Evolutionary conservation across 1,140 invertebrate species (phyloP).

Genomic region (Caenorhabditis inopinata): DNA sequence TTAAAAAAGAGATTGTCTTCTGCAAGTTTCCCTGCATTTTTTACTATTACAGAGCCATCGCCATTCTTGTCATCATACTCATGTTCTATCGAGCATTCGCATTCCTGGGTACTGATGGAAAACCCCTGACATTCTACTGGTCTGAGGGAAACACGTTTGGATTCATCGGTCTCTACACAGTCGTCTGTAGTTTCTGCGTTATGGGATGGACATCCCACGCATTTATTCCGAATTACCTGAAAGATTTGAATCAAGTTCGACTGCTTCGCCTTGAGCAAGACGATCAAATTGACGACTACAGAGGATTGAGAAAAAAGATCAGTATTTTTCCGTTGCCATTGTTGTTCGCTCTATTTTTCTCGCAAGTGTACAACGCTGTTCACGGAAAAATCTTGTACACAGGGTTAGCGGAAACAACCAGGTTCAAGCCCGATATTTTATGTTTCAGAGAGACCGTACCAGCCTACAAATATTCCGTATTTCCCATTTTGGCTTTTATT

Average conservation of each 20-base stretch:
- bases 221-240: not conserved
- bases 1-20: too few relatives aligned
- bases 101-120: not conserved
- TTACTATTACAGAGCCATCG: not conserved
- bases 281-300: not conserved
- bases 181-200: not conserved
- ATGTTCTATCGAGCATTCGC: constrained; percentile 12
- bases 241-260: not conserved
- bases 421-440: too few relatives aligned
- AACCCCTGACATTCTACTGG: not conserved
- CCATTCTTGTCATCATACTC: not conserved
- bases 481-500: not conserved
- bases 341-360: not conserved
- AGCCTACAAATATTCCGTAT: not conserved
- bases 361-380: not conserved
- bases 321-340: not conserved
- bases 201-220: not conserved
- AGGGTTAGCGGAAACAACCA: not conserved
- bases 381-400: not conserved
- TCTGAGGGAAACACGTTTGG: not conserved
- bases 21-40: too few relatives aligned
- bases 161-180: not conserved
- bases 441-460: not conserved
- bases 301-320: not conserved
- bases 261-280: not conserved